phyloP scores from a whole-genome alignment of 1,140 invertebrate genomes.

The Nasonia giraulti region DNA sequence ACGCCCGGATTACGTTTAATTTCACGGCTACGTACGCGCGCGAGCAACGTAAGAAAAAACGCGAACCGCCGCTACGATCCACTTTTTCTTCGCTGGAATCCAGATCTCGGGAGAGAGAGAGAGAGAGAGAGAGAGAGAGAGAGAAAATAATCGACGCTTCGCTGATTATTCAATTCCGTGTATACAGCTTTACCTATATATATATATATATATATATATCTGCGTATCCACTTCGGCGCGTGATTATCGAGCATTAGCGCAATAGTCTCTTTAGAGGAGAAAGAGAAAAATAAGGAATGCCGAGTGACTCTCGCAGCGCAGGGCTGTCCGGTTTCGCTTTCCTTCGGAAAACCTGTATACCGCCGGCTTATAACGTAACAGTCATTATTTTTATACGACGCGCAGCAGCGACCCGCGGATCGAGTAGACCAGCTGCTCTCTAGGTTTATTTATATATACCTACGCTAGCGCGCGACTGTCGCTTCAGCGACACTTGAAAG shows the following conservation, averaged over 20 bases:
- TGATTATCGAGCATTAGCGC: neutral
- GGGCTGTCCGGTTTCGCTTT: constrained; percentile 52
- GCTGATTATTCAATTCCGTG: constrained; percentile 2
- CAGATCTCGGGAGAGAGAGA: no score
- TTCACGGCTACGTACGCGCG: constrained; percentile 43
- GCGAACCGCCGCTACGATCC: constrained; percentile 8
- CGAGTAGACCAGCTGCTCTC: neutral
- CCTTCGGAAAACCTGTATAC: constrained; percentile 50
- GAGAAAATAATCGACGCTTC: neutral
- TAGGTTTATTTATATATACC: neutral
- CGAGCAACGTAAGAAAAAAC: constrained; percentile 35
- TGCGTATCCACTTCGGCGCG: no score
- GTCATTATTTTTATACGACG: constrained; percentile 24
- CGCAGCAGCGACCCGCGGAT: neutral
- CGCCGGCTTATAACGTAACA: constrained; percentile 11
- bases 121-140: no score
- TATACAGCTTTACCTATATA: no score
- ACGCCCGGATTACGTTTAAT: constrained; percentile 23
- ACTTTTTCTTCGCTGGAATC: neutral
- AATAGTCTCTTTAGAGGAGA: neutral
- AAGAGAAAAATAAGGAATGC: neutral
- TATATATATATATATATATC: no score
- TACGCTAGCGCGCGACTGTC: neutral
- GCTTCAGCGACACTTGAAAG: neutral
- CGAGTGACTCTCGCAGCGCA: neutral